phyloP scores from a whole-genome alignment of 2,888 invertebrate genomes.

The Apodemia zela region DNA sequence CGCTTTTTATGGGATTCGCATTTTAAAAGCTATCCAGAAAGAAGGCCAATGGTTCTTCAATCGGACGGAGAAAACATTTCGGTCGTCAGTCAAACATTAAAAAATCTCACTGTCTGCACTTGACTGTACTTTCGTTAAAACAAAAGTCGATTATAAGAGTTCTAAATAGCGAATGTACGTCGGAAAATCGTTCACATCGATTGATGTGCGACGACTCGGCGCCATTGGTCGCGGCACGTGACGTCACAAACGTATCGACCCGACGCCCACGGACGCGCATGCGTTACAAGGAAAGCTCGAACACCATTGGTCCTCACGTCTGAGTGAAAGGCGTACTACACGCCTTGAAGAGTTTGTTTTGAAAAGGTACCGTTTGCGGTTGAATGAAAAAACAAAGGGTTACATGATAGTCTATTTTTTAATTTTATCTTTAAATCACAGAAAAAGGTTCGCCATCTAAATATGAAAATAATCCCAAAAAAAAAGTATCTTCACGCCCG shows the following conservation, averaged over 20 bases:
- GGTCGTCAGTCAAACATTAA: neutral
- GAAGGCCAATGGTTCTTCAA: too few relatives aligned
- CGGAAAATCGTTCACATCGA: conserved; percentile 62
- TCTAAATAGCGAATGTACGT: conserved; percentile 28
- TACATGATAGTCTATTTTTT: neutral
- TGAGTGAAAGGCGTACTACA: conserved; percentile 47
- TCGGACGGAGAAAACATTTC: neutral
- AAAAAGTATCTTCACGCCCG: too few relatives aligned
- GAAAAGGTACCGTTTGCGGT: conserved; percentile 29
- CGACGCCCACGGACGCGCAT: conserved; percentile 69
- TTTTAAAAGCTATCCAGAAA: too few relatives aligned
- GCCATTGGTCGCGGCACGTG: conserved; percentile 66
- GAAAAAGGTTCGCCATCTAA: too few relatives aligned
- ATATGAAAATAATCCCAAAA: too few relatives aligned
- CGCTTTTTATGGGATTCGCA: too few relatives aligned
- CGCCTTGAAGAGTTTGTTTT: conserved; percentile 34
- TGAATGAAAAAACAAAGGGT: conserved; percentile 29
- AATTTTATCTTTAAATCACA: neutral
- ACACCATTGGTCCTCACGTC: conserved; percentile 52
- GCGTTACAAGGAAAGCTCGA: conserved; percentile 46
- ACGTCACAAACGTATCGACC: conserved; percentile 72
- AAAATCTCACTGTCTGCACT: neutral
- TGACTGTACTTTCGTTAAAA: conserved; percentile 13
- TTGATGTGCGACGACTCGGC: conserved; percentile 62
- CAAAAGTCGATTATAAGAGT: conserved; percentile 20